These are phyloP conservation scores for Myoxocephalus aenaeus DNA, from an alignment of 2,797 vertebrate genomes.

Conservation along the genomic window DNA sequence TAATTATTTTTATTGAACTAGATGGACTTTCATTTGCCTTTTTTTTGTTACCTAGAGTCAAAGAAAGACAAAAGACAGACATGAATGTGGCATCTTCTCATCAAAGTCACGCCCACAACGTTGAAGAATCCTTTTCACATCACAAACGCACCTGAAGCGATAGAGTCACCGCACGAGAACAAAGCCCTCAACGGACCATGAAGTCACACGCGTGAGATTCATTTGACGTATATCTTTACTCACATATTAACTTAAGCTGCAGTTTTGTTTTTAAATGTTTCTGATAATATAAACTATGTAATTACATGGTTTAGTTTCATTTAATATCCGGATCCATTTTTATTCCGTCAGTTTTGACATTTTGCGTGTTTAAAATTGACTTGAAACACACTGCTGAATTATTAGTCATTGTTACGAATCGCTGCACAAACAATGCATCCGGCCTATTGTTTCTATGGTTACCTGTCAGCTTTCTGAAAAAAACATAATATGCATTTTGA, in stretches of 20 bases:
- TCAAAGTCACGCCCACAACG: background rate
- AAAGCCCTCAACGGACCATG: slow-evolving; percentile 9
- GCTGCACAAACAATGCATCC: slow-evolving; percentile 2
- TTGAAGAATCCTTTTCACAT: background rate
- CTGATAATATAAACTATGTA: background rate
- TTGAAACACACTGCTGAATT: slow-evolving; percentile 18
- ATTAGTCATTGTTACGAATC: slow-evolving; percentile 2
- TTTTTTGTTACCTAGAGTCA: background rate
- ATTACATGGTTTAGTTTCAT: slow-evolving; percentile 20
- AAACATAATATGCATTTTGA: slow-evolving; percentile 19
- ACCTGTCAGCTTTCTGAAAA: background rate
- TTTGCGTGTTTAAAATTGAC: slow-evolving; percentile 34
- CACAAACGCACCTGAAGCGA: slow-evolving; percentile 16
- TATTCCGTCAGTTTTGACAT: slow-evolving; percentile 11
- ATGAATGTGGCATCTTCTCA: background rate
- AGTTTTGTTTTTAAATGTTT: slow-evolving; percentile 13
- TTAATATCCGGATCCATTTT: background rate
- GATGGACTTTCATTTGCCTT: background rate
- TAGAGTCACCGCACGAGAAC: slow-evolving; percentile 10
- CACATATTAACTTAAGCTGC: background rate
- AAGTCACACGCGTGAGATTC: slow-evolving; percentile 4
- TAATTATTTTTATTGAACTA: background rate
- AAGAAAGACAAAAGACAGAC: background rate
- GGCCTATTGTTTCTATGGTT: background rate
- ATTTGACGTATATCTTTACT: background rate